Evolutionary conservation across 1,140 invertebrate species (phyloP), one percentile per base, ranked within the genome.

Genomic region (Lanistes nyassanus): DNA sequence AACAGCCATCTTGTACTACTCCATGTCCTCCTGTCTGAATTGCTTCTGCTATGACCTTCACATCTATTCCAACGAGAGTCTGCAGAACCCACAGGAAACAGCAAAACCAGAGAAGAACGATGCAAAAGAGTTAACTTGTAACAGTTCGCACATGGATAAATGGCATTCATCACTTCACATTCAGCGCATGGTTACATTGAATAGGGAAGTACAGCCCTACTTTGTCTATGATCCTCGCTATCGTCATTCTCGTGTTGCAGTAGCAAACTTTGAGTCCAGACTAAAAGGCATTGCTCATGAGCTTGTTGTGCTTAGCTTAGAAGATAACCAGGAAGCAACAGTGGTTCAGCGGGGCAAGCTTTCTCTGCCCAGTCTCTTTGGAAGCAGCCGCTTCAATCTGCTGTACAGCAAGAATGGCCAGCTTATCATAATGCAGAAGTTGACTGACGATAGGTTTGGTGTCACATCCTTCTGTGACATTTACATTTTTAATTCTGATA

Each of bases 151-250:
- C 19, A 16, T 6, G 5, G 19, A 47, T 6, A 47, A 47, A 9
- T 47, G 42, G 42, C 42, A 47, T 47, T 47, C 42, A 13, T 47
- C 79, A 19, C 47, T 69, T 6, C 31, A 75, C 55, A 51, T 75
- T 26, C 13, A 78, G 13, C 53, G 73, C n/a, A 36, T 47, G 1
- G 42, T 80, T 6, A 75, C 66, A 21, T 66, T 79, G 39, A 81
- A 79, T 73, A 74, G 77, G 0, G 78, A 80, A 53, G 80, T 81
- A 31, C 78, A 78, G 56, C 80, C 80, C 0, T 81, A 81, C 60
- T 66, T 81, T 23, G 78, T 75, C 21, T 80, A 80, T 69, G 80
- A 81, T 31, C 80, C 80, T 0, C 73, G 80, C 21, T 80, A 76
- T 42, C 37, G 66, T 37, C 74, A 60, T n/a, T 81, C 80, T 9